phyloP scores from a whole-genome alignment of 2,888 invertebrate genomes.

The Trissolcus japonicus region DNA sequence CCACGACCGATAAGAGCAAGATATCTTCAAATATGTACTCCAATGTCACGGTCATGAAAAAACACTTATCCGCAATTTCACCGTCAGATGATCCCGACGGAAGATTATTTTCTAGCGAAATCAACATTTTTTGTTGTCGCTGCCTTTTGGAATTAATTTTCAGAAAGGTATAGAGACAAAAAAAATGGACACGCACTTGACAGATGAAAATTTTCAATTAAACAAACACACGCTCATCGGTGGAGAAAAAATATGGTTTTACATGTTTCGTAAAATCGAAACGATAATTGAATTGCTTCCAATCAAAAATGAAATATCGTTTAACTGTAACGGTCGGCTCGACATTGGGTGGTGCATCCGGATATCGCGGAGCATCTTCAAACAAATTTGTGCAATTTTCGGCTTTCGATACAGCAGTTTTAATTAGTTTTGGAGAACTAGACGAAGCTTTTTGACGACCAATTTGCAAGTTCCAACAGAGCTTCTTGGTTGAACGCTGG shows the following conservation, averaged over 20 bases:
- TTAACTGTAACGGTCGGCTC: slow-evolving; percentile 10
- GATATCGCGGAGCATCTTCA: slow-evolving; percentile 19
- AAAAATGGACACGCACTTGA: too few species aligned
- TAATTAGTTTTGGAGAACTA: slow-evolving; percentile 48
- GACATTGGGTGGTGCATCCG: slow-evolving; percentile 8
- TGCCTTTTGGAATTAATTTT: too few species aligned
- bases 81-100: too few species aligned
- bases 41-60: slow-evolving; percentile 24
- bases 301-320: slow-evolving; percentile 32
- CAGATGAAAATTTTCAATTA: too few species aligned
- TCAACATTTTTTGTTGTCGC: too few species aligned
- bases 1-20: slow-evolving; percentile 34
- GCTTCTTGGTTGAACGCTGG: slow-evolving; percentile 67
- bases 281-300: slow-evolving; percentile 32
- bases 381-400: slow-evolving; percentile 36
- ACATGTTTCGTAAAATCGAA: slow-evolving; percentile 16
- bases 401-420: slow-evolving; percentile 24
- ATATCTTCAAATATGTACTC: slow-evolving; percentile 35
- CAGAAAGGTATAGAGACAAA: too few species aligned
- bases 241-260: too few species aligned
- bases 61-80: slow-evolving; percentile 10
- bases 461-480: slow-evolving; percentile 64
- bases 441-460: slow-evolving; percentile 54
- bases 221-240: too few species aligned
- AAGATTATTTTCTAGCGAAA: too few species aligned